These are phyloP conservation scores for Alosa alosa DNA, from an alignment of 2,113 vertebrate genomes.

Conservation along the genomic window DNA sequence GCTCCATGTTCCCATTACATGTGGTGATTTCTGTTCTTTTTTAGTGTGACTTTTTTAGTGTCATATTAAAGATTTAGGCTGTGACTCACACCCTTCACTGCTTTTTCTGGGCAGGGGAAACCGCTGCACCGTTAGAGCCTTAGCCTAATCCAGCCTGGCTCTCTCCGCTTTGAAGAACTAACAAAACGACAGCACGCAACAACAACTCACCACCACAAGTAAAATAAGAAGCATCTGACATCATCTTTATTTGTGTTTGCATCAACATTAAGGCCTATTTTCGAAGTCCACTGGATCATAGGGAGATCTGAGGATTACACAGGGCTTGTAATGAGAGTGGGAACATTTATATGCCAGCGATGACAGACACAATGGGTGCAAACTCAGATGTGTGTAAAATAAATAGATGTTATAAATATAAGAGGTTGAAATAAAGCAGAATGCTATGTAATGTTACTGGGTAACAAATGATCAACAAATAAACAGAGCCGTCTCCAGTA, in stretches of 20 bases:
- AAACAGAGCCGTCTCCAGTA: neutral
- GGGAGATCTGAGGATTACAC: neutral
- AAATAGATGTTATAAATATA: neutral
- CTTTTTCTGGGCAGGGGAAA: neutral
- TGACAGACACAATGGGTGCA: neutral
- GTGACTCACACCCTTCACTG: neutral
- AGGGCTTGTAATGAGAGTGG: neutral
- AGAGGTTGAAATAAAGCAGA: neutral
- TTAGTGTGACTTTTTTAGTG: neutral
- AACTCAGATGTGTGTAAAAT: neutral
- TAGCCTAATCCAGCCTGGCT: neutral
- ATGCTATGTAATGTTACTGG: neutral
- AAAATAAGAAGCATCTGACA: neutral
- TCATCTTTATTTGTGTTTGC: neutral
- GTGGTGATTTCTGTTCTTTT: neutral
- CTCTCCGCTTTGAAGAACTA: neutral
- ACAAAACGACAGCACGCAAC: neutral
- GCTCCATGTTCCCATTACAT: neutral
- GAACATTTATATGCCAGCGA: neutral
- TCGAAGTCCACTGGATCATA: neutral
- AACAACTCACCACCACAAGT: neutral
- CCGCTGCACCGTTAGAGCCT: neutral
- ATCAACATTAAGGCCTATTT: neutral
- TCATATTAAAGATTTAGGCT: slow-evolving; percentile 3
- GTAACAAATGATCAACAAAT: neutral